Evolutionary conservation across 2,113 vertebrate genomes (phyloP).

Genomic region (Sphyrna mokarran): DNA sequence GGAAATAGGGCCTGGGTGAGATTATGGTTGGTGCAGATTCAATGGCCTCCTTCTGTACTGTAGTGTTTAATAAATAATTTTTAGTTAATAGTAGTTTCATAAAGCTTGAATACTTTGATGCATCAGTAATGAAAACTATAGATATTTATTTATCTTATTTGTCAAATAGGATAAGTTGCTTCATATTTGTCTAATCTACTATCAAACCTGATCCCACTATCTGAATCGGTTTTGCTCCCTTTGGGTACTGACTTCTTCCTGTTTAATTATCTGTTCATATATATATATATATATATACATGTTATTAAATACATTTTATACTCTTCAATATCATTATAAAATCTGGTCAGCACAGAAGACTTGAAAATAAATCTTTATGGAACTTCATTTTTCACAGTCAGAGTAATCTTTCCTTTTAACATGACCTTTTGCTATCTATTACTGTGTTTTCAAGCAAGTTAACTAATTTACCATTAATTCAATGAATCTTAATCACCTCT

Average conservation of each 20-base stretch:
- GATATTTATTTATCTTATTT: background rate
- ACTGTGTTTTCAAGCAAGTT: background rate
- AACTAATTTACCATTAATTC: background rate
- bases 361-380: background rate
- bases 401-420: background rate
- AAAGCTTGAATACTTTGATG: background rate
- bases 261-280: background rate
- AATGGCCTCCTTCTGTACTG: no score
- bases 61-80: no score
- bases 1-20: no score
- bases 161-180: background rate
- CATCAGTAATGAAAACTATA: background rate
- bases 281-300: no score
- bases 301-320: background rate
- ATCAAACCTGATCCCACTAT: background rate
- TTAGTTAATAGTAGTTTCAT: background rate
- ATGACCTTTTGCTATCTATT: background rate
- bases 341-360: background rate
- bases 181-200: background rate
- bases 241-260: background rate
- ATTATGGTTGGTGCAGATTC: no score
- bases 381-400: background rate
- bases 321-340: background rate
- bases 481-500: background rate
- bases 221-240: background rate